These are phyloP conservation scores for Cactoblastis cactorum DNA, from an alignment of 2,888 invertebrate species.

Conservation along the genomic window DNA sequence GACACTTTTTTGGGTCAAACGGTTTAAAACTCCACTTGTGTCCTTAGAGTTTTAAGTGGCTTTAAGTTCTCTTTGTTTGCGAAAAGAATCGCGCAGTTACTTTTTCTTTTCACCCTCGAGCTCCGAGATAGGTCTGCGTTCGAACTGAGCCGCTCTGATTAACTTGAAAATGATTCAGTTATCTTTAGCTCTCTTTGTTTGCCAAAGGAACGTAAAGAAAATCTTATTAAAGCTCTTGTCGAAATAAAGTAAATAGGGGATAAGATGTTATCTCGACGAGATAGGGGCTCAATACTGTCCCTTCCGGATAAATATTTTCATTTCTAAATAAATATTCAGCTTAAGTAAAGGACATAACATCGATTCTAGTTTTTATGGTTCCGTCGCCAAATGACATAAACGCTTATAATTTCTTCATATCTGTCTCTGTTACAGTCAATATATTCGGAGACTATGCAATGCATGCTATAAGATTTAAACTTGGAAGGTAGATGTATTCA, in stretches of 20 bases:
- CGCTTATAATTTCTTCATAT: too few relatives aligned
- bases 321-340: background rate
- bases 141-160: slow-evolving; percentile 13
- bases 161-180: slow-evolving; percentile 14
- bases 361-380: too few relatives aligned
- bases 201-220: slow-evolving; percentile 3
- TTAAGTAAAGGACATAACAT: background rate
- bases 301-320: background rate
- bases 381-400: too few relatives aligned
- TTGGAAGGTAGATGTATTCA: too few relatives aligned
- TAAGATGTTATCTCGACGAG: slow-evolving; percentile 6
- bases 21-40: slow-evolving; percentile 44
- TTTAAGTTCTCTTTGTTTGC: slow-evolving; percentile 42
- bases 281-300: background rate
- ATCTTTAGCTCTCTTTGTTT: slow-evolving; percentile 10
- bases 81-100: slow-evolving; percentile 24
- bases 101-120: slow-evolving; percentile 24
- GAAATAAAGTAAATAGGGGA: slow-evolving; percentile 3
- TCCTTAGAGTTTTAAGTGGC: slow-evolving; percentile 49
- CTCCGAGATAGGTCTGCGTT: slow-evolving; percentile 16
- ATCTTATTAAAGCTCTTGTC: slow-evolving; percentile 5
- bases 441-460: too few relatives aligned
- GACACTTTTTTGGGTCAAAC: slow-evolving; percentile 44
- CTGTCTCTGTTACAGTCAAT: too few relatives aligned
- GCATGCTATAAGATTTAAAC: too few relatives aligned